Evolutionary conservation across 2,113 vertebrate species (phyloP).

Genomic region (Semnopithecus entellus): DNA sequence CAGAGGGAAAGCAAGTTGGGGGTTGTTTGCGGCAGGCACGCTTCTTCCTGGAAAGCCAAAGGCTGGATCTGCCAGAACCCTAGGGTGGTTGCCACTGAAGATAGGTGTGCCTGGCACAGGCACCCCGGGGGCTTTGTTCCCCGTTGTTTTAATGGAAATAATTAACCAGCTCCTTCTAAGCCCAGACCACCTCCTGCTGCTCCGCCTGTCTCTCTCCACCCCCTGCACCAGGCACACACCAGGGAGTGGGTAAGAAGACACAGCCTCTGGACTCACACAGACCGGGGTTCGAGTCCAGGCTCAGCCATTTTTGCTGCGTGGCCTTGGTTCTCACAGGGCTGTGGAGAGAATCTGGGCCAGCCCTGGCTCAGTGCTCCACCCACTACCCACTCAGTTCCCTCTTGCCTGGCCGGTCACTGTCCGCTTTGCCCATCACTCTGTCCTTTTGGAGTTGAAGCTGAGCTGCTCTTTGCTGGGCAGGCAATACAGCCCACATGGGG

Average conservation of each 20-base stretch:
- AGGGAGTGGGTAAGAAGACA: rapidly evolving
- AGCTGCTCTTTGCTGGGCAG: neutral
- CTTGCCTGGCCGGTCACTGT: rapidly evolving
- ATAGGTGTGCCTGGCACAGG: neutral
- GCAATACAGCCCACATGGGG: neutral
- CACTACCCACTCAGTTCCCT: rapidly evolving
- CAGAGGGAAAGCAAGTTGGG: neutral
- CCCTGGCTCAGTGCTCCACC: neutral
- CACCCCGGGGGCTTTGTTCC: neutral
- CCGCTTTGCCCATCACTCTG: neutral
- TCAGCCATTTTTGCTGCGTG: neutral
- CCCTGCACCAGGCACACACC: neutral
- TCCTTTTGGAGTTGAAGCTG: neutral
- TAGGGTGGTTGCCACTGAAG: neutral
- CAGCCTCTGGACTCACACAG: neutral
- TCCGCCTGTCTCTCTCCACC: neutral
- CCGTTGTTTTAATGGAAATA: neutral
- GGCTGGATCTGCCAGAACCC: neutral
- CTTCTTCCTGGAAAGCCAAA: neutral
- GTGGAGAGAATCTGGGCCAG: neutral
- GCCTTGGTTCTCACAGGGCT: no score
- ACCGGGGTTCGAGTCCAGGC: neutral
- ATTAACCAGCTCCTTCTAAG: neutral
- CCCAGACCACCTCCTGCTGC: neutral
- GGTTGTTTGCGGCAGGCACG: neutral